Percentiles rank a stretch among this genome's conserved stretches.
Conservation (phyloP, 2,113 vertebrate species). For the Panthera tigris region DNA sequence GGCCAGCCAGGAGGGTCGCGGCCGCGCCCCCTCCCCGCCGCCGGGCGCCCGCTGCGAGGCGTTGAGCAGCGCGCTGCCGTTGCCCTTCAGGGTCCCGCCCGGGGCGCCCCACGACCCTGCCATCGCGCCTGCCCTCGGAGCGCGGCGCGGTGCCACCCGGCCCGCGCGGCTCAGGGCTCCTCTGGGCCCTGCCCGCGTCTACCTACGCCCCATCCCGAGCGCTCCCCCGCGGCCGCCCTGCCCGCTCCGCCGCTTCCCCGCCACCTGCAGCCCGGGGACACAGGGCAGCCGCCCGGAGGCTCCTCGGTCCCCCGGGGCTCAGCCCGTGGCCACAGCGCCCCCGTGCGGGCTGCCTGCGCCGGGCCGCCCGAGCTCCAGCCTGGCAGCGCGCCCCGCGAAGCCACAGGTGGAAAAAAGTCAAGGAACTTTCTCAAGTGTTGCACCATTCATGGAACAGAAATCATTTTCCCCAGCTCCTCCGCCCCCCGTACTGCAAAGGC, state of each 20-base stretch:
- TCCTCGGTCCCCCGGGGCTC: neutral
- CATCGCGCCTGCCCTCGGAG: neutral
- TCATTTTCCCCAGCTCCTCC: neutral
- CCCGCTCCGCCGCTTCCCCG: neutral
- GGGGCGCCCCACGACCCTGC: neutral
- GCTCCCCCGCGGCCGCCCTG: neutral
- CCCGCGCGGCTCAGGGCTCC: neutral
- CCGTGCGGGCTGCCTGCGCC: neutral
- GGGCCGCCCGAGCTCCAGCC: accelerated
- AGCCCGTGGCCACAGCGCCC: conserved; percentile 57
- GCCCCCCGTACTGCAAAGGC: neutral
- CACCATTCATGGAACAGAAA: too few relatives aligned
- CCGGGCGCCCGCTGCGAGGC: conserved; percentile 82
- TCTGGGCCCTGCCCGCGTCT: neutral
- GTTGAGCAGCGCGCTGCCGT: conserved; percentile 88
- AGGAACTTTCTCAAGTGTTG: accelerated
- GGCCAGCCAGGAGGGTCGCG: conserved; percentile 91
- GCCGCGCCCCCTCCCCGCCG: conserved; percentile 74
- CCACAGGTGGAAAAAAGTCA: neutral
- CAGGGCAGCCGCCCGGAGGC: conserved; percentile 77
- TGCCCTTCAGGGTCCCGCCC: conserved; percentile 84
- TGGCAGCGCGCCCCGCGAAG: accelerated
- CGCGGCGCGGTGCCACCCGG: neutral
- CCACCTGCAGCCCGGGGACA: conserved; percentile 74
- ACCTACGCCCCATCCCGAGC: neutral